These are phyloP conservation scores for Lacerta bilineata DNA, from an alignment of 2,797 vertebrate genomes.

Conservation along the genomic window DNA sequence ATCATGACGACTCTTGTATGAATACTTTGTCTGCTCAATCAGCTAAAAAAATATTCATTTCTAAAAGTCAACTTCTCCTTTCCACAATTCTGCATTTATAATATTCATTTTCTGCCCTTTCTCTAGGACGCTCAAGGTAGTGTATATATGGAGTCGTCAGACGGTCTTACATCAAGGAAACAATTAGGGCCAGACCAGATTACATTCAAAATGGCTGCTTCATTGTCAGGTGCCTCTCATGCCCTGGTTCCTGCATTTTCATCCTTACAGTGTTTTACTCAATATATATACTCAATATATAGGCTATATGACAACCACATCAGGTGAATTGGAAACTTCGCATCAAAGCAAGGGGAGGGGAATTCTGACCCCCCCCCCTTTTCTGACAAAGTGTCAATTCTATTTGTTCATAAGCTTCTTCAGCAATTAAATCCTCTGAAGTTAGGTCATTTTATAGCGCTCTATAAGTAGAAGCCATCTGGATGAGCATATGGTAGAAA, in stretches of 20 bases:
- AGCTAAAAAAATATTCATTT: slow-evolving; percentile 33
- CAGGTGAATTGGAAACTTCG: slow-evolving; percentile 15
- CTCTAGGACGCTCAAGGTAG: no score
- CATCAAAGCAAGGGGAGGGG: not conserved
- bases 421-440: slow-evolving; percentile 68
- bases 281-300: not conserved
- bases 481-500: slow-evolving; percentile 77
- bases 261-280: not conserved
- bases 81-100: not conserved
- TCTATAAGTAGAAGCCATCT: slow-evolving; percentile 73
- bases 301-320: not conserved
- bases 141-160: not conserved
- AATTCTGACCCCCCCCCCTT: slow-evolving; percentile 43
- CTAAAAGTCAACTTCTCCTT: not conserved
- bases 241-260: slow-evolving; percentile 7
- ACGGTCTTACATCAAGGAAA: not conserved
- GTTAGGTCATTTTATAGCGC: slow-evolving; percentile 77
- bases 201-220: not conserved
- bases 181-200: not conserved
- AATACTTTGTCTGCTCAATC: slow-evolving; percentile 30
- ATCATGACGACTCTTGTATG: slow-evolving; percentile 2
- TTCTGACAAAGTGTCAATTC: slow-evolving; percentile 57
- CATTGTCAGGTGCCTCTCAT: slow-evolving; percentile 16
- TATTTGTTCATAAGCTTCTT: slow-evolving; percentile 69
- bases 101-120: not conserved